phyloP scores from a whole-genome alignment of 2,888 invertebrate species.

The Trichacis sp. region DNA sequence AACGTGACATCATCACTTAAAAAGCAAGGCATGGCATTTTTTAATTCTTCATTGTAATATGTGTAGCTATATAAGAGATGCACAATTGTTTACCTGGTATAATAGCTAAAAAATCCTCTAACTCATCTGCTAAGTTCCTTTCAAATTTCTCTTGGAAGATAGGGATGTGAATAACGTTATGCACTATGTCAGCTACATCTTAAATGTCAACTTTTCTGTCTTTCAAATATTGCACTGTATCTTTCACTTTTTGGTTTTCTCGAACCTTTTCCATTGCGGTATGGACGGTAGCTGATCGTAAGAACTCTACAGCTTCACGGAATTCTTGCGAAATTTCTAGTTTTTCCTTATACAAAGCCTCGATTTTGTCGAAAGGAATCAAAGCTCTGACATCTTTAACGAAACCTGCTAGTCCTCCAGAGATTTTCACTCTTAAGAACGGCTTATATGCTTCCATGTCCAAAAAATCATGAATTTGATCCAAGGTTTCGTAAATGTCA shows the following conservation, averaged over 20 bases:
- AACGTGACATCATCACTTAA: constrained; percentile 46
- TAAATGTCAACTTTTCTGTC: constrained; percentile 48
- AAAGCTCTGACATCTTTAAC: constrained; percentile 47
- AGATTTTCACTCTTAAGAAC: not conserved
- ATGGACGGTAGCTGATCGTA: too few species aligned
- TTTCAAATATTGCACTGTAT: constrained; percentile 33
- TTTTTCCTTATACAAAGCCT: constrained; percentile 47
- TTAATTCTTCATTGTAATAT: constrained; percentile 46
- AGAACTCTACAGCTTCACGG: not conserved
- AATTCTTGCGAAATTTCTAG: constrained; percentile 47
- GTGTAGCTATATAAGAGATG: not conserved
- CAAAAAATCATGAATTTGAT: constrained; percentile 48
- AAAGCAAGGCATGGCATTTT: constrained; percentile 47
- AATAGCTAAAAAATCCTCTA: constrained; percentile 42
- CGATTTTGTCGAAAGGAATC: constrained; percentile 53
- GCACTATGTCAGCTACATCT: constrained; percentile 7
- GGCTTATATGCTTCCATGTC: constrained; percentile 21
- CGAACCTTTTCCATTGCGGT: constrained; percentile 40
- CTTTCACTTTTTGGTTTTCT: constrained; percentile 16
- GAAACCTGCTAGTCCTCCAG: constrained; percentile 52
- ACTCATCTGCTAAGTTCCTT: not conserved
- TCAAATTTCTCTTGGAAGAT: constrained; percentile 17
- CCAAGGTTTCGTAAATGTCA: constrained; percentile 47
- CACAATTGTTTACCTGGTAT: constrained; percentile 48
- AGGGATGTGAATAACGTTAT: constrained; percentile 34